Evolutionary conservation across 2,113 vertebrate genomes (phyloP).

Genomic region (Oxyura jamaicensis): DNA sequence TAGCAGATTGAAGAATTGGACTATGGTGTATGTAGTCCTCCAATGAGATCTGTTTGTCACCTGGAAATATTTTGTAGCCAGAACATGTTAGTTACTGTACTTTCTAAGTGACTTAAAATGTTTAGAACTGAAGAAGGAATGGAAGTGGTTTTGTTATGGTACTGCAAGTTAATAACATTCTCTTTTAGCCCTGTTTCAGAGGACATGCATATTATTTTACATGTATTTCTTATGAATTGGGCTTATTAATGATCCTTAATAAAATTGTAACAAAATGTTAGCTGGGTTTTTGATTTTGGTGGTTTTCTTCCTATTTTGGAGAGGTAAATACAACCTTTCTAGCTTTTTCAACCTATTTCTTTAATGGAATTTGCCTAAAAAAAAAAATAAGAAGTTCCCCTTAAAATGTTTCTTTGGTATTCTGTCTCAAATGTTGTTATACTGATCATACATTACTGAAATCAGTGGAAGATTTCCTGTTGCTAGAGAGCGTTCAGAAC

Average conservation of each 20-base stretch:
- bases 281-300: background rate
- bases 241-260: background rate
- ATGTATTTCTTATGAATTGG: background rate
- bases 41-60: background rate
- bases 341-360: background rate
- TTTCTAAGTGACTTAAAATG: background rate
- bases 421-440: background rate
- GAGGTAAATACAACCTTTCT: background rate
- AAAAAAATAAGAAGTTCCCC: background rate
- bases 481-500: background rate
- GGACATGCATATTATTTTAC: background rate
- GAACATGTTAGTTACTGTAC: background rate
- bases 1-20: background rate
- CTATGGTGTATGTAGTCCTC: background rate
- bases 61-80: background rate
- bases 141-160: accelerated
- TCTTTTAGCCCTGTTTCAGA: background rate
- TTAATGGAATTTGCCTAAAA: background rate
- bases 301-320: background rate
- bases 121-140: background rate
- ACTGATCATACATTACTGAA: background rate
- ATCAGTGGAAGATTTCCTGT: background rate
- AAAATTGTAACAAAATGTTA: background rate
- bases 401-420: background rate
- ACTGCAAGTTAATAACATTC: accelerated